Base-by-base conservation (phyloP, 2,888 invertebrate genomes). In the Drosophila paramelanica region DNA sequence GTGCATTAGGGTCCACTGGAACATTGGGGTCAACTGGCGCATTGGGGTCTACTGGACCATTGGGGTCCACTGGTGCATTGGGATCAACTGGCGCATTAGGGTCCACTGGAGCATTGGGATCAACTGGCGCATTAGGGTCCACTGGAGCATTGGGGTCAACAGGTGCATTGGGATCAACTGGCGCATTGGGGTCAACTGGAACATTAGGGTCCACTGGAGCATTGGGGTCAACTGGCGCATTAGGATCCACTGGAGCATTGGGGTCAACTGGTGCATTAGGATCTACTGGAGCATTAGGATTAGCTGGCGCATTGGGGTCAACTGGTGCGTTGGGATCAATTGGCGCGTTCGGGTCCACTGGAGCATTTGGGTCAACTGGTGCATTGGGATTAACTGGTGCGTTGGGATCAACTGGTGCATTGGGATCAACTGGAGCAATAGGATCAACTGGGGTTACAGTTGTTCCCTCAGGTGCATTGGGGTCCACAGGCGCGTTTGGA, bases 131-230 rank as follows among this genome's bases (percentile, higher is more conserved):
- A 1, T 57, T 57, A 1, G 56, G 56, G 1, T 47, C 47, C 0
- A 47, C 25, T 0, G 56, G 56, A 0, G 47, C 47, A 0, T 56
- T 56, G 1, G 56, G 56, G 0, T 56, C 27, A 0, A 56, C 14
- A 10, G 56, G 56, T 0, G 61, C 56, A 11, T 56, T 69, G 0
- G 77, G 69, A 33, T 67, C 49, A 0, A 65, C 53, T 31, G 62
- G 62, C 17, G 27, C 39, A 4, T 41, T 65, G 0, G 58, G 60
- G 1, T 62, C 31, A 0, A 53, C 50, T n/a, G 73, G 60, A n/a
- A n/a, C 17, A 17, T 17, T 17, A 1, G 17, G 17, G 1, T 17
- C 17, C 0, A 17, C 17, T 17, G 17, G 17, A 0, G 17, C 17
- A 17, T 17, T 17, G 17, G 17, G 17, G 17, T 17, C 17, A 17